Base-by-base conservation (phyloP, 2,113 vertebrate genomes). In the Grallaria varia region DNA sequence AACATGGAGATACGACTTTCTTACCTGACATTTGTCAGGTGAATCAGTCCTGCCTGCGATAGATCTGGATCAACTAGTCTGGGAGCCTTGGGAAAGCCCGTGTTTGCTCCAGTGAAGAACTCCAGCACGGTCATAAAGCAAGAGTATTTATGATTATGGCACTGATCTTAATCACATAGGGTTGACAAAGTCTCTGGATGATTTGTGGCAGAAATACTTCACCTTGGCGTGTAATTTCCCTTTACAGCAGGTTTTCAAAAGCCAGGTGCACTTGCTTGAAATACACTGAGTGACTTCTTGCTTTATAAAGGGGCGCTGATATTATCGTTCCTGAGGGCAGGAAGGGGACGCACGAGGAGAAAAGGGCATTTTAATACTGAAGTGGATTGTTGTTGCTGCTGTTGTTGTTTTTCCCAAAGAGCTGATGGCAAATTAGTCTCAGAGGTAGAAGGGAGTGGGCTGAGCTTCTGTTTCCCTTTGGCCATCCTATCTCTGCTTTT, bases 151-250 rank as follows among this genome's bases (percentile, higher is more conserved):
- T 67, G 86, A 62, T 78, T 63, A 66, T 16, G 30, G 85, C 49
- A 49, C 44, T 72, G 91, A 90, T 77, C 95, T 92, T 84, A 71
- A 85, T 96, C 90, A 92, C 73, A 88, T 13, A 67, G 73, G 69
- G 86, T 74, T 95, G 96, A 81, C 2, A 7, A 73, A 89, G 68
- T 71, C 83, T 79, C 42, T 1, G 7, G 53, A 66, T 93, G 91
- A 97, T 97, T 96, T 94, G 90, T 2, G 8, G 66, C 74, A 42
- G 59, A 72, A 93, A 89, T 90, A 35, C 87, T 95, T 96, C 80
- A 95, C 85, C 79, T 94, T 94, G 95, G 83, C 8, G 3, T 90
- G 88, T 75, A 77, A 95, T 96, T 96, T 95, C 89, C 83, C 83
- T 72, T 92, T 68, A 59, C 77, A 90, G 67, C 58, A 76, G 50